phyloP scores from a whole-genome alignment of 2,113 vertebrate genomes.

The Daboia siamensis region DNA sequence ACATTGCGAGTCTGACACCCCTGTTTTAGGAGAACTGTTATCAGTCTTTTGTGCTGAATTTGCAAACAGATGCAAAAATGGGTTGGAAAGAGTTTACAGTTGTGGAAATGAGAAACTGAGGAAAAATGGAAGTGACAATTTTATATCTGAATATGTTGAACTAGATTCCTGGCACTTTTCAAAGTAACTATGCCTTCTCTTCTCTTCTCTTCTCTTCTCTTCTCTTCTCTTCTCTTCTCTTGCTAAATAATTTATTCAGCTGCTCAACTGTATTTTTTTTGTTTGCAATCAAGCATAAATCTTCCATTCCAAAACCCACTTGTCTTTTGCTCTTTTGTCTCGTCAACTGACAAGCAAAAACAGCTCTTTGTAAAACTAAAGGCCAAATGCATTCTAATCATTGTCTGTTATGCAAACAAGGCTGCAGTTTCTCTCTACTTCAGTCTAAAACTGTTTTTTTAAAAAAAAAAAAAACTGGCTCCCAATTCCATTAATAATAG shows the following conservation, averaged over 20 bases:
- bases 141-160: background rate
- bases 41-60: background rate
- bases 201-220: background rate
- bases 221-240: too few relatives aligned
- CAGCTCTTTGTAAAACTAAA: slow-evolving; percentile 52
- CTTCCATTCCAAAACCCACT: slow-evolving; percentile 48
- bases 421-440: slow-evolving; percentile 46
- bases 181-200: background rate
- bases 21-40: background rate
- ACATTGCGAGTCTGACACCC: too few relatives aligned
- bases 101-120: background rate
- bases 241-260: background rate
- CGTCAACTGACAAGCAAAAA: slow-evolving; percentile 26
- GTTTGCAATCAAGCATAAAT: slow-evolving; percentile 46
- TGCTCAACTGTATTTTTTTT: slow-evolving; percentile 9
- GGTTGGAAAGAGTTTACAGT: background rate
- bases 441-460: slow-evolving; percentile 17
- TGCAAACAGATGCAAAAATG: background rate
- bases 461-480: background rate
- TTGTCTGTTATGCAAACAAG: slow-evolving; percentile 50
- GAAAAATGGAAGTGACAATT: background rate
- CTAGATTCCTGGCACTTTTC: background rate
- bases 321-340: slow-evolving; percentile 48
- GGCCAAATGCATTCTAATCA: slow-evolving; percentile 40
- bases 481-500: slow-evolving; percentile 48